Evolutionary conservation across 2,113 vertebrate species (phyloP), one percentile per base, ranked within the genome.

Genomic region (Mirza zaza): DNA sequence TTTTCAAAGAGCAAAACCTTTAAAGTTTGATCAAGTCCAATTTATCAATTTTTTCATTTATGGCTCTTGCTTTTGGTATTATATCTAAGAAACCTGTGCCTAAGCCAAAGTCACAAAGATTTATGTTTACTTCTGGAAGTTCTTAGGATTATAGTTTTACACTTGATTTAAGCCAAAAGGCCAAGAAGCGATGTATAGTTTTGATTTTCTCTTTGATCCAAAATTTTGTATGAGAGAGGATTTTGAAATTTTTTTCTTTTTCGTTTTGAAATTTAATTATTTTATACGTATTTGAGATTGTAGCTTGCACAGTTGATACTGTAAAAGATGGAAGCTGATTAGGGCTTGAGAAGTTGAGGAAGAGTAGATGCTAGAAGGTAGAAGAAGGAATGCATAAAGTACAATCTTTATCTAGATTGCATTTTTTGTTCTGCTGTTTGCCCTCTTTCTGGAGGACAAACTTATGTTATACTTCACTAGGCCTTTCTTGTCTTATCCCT

Each of bases 211-310:
- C 79, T 88, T 81, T 91, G 52, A 63, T 83, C 13, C 1, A 87
- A 92, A 92, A 32, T 87, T 87, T 96, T 71, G 15, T 34, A 92
- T 86, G 68, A 86, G 25, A 91, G 36, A 87, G 11, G 52, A 34
- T 87, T 96, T 80, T 77, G 42, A 83, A 25, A 4, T 15, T 45
- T 42, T 61, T 88, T 79, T 85, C 18, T 42, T 61, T 88, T 79
- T 85, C 18, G 13, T 88, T 96, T 92, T 81, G 73, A 93, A 55
- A 17, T 39, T 79, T 50, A 65, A 76, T 79, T 93, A 71, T 80
- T 84, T 52, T 84, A 85, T 63, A 57, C 7, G 48, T 55, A 73
- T 34, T 65, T 48, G 48, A 63, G 32, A 80, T 25, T 59, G 45
- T 79, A 85, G 39, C 5, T 18, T 63, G 2, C 65, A 52, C 17